Base-by-base conservation (phyloP, 2,797 vertebrate species). In the Xyrichtys novacula region DNA sequence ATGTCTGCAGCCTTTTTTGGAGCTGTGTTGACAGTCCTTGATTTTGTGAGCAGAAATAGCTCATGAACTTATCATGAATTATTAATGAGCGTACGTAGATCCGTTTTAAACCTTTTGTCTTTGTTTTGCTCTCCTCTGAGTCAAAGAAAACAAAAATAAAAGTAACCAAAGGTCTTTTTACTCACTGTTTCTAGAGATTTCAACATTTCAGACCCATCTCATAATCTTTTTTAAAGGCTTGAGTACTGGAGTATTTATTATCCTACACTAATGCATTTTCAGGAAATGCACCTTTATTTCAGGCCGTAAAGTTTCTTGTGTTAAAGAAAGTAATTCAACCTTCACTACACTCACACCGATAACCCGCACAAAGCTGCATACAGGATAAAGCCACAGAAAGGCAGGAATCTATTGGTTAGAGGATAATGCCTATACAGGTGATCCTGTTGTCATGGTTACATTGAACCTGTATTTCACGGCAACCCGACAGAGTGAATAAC, bases 361-460 rank as follows among this genome's bases (percentile, higher is more conserved):
- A 48, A 29, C 43, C n/a, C 5, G 7, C 47, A 26, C 10, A 20
- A 1, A 36, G 7, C 20, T 44, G 19, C 20, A 42, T 1, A 4
- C 14, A 52, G 17, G 57, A 50, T 38, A 14, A 53, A 48, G 26
- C 39, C 28, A 54, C 28, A 48, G 40, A 48, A 32, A 32, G 10
- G 17, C 16, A 42, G 23, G 20, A 54, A 22, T 7, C 31, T 36
- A 38, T 69, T 76, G 48, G 64, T 48, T 43, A 1, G 29, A 38
- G 28, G 28, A 47, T 70, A 10, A 58, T 72, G 17, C 55, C 60
- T 80, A 62, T 72, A 74, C 76, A 77, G 74, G 60, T 81, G 77
- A 77, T 80, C 31, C 31, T 57, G 83, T 90, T 88, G 82, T 83
- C 88, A 89, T 88, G 85, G 86, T 78, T 77, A 91, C 89, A 54